A percentile compares a stretch with the other conserved stretches of the same genome.
Conservation (phyloP, 2,888 invertebrate species). For the Elmis aenea region DNA sequence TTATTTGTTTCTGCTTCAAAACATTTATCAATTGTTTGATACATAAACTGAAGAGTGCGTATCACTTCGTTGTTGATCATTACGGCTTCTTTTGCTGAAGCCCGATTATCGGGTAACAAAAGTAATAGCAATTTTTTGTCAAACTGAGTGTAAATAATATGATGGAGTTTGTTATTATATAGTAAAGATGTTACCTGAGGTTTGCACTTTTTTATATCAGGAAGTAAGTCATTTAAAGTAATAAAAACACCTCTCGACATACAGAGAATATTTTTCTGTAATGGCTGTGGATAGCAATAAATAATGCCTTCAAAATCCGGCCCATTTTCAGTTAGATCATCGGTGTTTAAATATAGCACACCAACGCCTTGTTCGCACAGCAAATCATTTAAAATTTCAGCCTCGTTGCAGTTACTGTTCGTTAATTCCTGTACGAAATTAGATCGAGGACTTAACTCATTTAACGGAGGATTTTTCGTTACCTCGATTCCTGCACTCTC, state of each 20-base stretch:
- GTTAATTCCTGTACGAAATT: conserved; percentile 49
- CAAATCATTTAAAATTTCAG: conserved; percentile 48
- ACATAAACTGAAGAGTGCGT: conserved; percentile 55
- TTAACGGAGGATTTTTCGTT: conserved; percentile 46
- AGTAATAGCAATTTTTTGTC: conserved; percentile 58
- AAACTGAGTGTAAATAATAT: conserved; percentile 63
- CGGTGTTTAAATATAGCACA: conserved; percentile 60
- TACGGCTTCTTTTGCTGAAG: conserved; percentile 50
- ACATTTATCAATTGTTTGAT: conserved; percentile 54
- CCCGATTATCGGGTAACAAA: conserved; percentile 60
- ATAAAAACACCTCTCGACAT: conserved; percentile 77
- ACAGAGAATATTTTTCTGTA: conserved; percentile 60
- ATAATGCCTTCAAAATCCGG: conserved; percentile 65
- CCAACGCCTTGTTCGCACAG: conserved; percentile 57
- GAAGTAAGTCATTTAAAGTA: conserved; percentile 74
- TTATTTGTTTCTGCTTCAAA: conserved; percentile 51
- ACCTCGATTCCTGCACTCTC: conserved; percentile 54
- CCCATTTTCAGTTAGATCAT: conserved; percentile 61
- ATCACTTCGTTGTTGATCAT: conserved; percentile 49
- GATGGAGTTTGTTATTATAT: conserved; percentile 57
- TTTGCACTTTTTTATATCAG: conserved; percentile 61
- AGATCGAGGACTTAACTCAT: conserved; percentile 45
- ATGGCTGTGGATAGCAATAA: conserved; percentile 68
- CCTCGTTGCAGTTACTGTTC: conserved; percentile 49
- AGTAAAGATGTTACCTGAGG: conserved; percentile 61